Evolutionary conservation across 1,140 invertebrate genomes (phyloP), one percentile per base, ranked within the genome.

Genomic region (Drosophila auraria): DNA sequence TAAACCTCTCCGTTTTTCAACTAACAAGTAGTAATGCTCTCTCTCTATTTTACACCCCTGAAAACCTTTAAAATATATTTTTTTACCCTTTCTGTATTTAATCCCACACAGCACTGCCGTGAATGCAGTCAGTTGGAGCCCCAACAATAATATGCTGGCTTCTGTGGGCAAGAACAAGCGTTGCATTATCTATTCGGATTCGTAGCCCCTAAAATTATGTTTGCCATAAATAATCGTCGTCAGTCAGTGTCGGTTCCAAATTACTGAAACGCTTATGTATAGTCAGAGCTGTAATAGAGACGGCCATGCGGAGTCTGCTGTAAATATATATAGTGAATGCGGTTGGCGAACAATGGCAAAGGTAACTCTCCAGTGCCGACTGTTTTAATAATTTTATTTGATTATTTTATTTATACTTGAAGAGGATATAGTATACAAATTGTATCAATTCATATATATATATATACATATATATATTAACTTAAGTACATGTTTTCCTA

Each of bases 51-150:
- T 5, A 38, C 9, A 12, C 11, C 11, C 36, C 14, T 38, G 12
- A 38, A 38, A 38, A 14, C 36, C 36, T 5, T 38, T 5, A 38
- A 5, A 38, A 3, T 30, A 89, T 94, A 23, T 12, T 30, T 7
- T 4, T 50, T 8, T 27, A 17, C 36, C 33, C 2, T 36, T 17
- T 2, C 2, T n/a, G 2, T 23, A 11, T 30, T 36, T 5, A 15
- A 23, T 57, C 12, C 25, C 94, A 91, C 84, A 62, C 95, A 98
- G 97, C 93, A 94, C 96, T 61, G 95, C 97, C 12, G 97, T 99
- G 54, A 96, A 97, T 62, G 97, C 98, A 17, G 97, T 98, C 73
- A 95, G 97, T 11, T 99, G 98, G 98, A 96, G 98, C 93, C 97
- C 97, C 3, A 96, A 96, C 90, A 97, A 96, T 23, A 96, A 95